Conservation (phyloP, 1,140 invertebrate genomes). For the Pseudomyrmex flavicornis region DNA sequence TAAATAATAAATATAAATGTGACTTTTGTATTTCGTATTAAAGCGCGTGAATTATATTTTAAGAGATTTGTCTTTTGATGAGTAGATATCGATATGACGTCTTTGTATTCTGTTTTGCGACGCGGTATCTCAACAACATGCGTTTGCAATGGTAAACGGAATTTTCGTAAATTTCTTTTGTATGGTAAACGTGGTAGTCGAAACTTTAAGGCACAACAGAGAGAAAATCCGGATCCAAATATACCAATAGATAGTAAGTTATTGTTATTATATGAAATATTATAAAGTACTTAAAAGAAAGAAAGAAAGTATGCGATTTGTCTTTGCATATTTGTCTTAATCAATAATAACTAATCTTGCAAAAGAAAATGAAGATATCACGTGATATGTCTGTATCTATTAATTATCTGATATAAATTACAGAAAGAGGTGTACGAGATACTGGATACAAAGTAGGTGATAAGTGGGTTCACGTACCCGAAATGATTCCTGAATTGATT, state of each 20-base stretch:
- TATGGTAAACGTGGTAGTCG: slow-evolving; percentile 90
- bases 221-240: slow-evolving; percentile 81
- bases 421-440: slow-evolving; percentile 88
- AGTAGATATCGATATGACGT: slow-evolving; percentile 48
- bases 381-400: slow-evolving; percentile 50
- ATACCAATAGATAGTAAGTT: slow-evolving; percentile 66
- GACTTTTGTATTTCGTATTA: too few relatives aligned
- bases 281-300: too few relatives aligned
- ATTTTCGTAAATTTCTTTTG: slow-evolving; percentile 92
- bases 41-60: not conserved
- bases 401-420: slow-evolving; percentile 33
- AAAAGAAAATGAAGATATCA: not conserved
- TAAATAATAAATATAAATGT: too few relatives aligned
- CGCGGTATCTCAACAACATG: slow-evolving; percentile 87
- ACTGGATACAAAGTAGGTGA: slow-evolving; percentile 86
- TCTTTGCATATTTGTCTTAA: too few relatives aligned
- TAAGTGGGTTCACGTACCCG: slow-evolving; percentile 89
- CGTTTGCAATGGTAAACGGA: slow-evolving; percentile 88
- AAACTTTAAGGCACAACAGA: slow-evolving; percentile 87
- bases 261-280: not conserved
- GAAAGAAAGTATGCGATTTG: too few relatives aligned
- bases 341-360: slow-evolving; percentile 9
- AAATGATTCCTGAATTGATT: slow-evolving; percentile 96
- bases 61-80: not conserved
- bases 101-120: slow-evolving; percentile 41